A percentile compares a stretch with the other conserved stretches of the same genome.
phyloP scores from a whole-genome alignment of 2,888 invertebrate species.

The Schizaphis graminum region DNA sequence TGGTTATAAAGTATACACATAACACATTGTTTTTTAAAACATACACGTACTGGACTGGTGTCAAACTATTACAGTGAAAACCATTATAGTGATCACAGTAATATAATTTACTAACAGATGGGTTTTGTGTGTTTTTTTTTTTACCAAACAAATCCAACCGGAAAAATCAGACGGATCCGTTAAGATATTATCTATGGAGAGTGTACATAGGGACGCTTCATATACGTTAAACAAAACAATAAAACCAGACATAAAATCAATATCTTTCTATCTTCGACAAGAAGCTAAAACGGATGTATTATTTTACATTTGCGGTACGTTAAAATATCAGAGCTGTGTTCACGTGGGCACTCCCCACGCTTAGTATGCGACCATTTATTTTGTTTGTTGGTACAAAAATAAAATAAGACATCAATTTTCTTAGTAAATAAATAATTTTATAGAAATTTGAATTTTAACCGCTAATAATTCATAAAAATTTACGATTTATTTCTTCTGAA shows the following conservation, averaged over 20 bases:
- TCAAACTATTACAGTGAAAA: not conserved
- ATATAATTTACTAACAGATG: not conserved
- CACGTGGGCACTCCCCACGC: conserved; percentile 59
- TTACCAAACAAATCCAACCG: not conserved
- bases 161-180: conserved; percentile 7
- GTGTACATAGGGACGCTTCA: not conserved
- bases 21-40: not conserved
- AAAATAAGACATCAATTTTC: conserved; percentile 57
- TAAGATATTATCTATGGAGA: conserved; percentile 25
- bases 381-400: conserved; percentile 42
- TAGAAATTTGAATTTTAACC: conserved; percentile 43
- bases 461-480: conserved; percentile 31
- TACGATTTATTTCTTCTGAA: not conserved
- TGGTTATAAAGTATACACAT: not conserved
- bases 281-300: conserved; percentile 64
- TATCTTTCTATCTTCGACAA: conserved; percentile 58
- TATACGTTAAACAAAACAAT: conserved; percentile 37
- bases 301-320: conserved; percentile 54
- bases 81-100: not conserved
- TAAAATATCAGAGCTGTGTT: conserved; percentile 54
- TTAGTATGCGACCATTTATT: conserved; percentile 28
- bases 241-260: conserved; percentile 50
- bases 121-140: not conserved
- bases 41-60: not conserved
- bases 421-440: conserved; percentile 51